Conservation (phyloP, 53 echinoderm and acorn worm genomes). For the Echinarachnius parma region DNA sequence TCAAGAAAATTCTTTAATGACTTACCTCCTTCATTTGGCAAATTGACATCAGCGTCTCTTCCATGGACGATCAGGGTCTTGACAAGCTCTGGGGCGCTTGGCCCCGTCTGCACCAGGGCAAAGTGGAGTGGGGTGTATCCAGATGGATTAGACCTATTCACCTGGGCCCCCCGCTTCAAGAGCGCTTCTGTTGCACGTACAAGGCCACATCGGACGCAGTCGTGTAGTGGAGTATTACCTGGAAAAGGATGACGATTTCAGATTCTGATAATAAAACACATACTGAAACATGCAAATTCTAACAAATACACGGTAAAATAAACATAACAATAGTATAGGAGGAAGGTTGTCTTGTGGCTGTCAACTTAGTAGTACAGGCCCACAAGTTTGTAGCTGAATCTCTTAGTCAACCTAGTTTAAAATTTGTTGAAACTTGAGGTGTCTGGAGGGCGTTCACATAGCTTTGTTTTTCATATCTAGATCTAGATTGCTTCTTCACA, state of each 20-base stretch:
- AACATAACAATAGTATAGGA: too few relatives aligned
- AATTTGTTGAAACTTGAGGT: too few relatives aligned
- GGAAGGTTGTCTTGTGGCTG: too few relatives aligned
- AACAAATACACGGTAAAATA: too few relatives aligned
- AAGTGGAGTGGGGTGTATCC: conserved; percentile 71
- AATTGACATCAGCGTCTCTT: conserved; percentile 60
- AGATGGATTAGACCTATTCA: conserved; percentile 58
- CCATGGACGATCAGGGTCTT: conserved; percentile 63
- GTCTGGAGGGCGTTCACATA: too few relatives aligned
- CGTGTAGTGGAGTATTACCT: conserved; percentile 82
- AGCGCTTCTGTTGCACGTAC: conserved; percentile 58
- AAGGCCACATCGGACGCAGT: conserved; percentile 71
- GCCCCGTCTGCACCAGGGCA: conserved; percentile 58
- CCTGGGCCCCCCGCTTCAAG: conserved; percentile 58
- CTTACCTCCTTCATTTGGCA: conserved; percentile 32
- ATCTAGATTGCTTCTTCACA: too few relatives aligned
- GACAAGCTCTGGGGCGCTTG: conserved; percentile 51
- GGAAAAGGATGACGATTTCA: not conserved
- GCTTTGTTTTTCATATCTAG: too few relatives aligned
- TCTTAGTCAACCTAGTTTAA: too few relatives aligned
- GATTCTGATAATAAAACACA: not conserved
- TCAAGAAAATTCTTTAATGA: too few relatives aligned
- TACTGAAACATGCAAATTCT: not conserved
- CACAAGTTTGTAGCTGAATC: too few relatives aligned
- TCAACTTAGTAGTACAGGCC: too few relatives aligned